Base-by-base conservation (phyloP, 2,888 invertebrate genomes). In the Metacarcinus magister region DNA sequence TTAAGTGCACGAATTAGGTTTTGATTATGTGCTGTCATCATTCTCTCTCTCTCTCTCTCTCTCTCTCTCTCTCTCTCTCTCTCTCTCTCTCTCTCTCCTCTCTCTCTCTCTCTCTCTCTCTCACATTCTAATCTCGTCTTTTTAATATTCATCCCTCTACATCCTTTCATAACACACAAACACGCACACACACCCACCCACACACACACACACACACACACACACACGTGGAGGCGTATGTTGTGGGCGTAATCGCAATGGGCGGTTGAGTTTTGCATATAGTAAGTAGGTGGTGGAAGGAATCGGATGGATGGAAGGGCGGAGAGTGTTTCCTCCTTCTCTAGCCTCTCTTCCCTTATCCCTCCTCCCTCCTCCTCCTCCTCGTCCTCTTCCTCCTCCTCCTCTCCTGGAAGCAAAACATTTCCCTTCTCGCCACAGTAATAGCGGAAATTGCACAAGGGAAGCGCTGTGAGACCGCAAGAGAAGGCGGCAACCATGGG, bases 391-490 rank as follows among this genome's bases (percentile, higher is more conserved):
- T 28, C 32, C 43, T 44, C 48, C n/a, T n/a, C 92, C 43, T 44
- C 54, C 60, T 13, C 54, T 91, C 92, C 32, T 87, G 94, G 94
- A 94, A 87, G 94, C 75, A 94, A 82, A 94, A 94, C 94, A 82
- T 94, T 94, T 94, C 94, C 94, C 48, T 94, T 94, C 28, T 48
- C 48, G 93, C 60, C 48, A 54, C 44, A 46, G 94, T 94, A 94
- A 94, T 94, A 75, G 75, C 94, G 94, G 94, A 94, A 94, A 94
- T 94, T 82, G 94, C 82, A 75, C 75, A 87, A 87, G 94, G 94
- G 94, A 94, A 94, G 94, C 39, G 75, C 94, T 82, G 94, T 48
- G 94, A 43, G 75, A 94, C 94, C 94, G 82, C 94, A 94, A 94
- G 94, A 32, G 94, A 48, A 75, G 94, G 82, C 94, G 44, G 94